Percentiles rank a stretch among this genome's conserved stretches.
Conservation (phyloP, 2,888 invertebrate species). For the Noctua janthe region DNA sequence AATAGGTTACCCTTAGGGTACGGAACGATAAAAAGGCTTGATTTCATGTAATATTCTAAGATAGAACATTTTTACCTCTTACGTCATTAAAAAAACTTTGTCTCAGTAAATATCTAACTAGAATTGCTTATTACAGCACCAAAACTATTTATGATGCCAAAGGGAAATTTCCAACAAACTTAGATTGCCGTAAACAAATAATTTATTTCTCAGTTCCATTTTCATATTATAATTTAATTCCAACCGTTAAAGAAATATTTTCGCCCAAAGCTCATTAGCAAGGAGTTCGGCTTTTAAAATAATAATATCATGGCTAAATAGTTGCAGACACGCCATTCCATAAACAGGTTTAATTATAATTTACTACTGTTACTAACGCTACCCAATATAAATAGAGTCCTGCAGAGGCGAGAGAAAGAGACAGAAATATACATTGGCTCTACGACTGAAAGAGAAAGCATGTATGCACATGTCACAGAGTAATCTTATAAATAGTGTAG, state of each 20-base stretch:
- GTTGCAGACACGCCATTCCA: slow-evolving; percentile 69
- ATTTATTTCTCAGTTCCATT: slow-evolving; percentile 53
- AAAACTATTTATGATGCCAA: slow-evolving; percentile 7
- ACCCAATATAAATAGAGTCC: slow-evolving; percentile 70
- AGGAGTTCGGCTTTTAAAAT: slow-evolving; percentile 65
- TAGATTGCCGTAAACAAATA: slow-evolving; percentile 52
- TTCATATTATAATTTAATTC: slow-evolving; percentile 53
- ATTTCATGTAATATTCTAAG: neutral
- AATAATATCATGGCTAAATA: slow-evolving; percentile 66
- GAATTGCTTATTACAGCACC: neutral
- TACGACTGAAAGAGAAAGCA: slow-evolving; percentile 46
- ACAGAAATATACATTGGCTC: slow-evolving; percentile 11
- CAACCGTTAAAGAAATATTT: slow-evolving; percentile 60
- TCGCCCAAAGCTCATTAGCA: slow-evolving; percentile 61
- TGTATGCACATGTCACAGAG: slow-evolving; percentile 69
- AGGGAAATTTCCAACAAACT: slow-evolving; percentile 20
- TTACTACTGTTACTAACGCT: slow-evolving; percentile 69
- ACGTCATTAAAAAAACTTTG: neutral
- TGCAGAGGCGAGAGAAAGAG: slow-evolving; percentile 66
- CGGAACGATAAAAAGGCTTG: neutral
- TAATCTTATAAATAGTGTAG: slow-evolving; percentile 57
- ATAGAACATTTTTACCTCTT: neutral
- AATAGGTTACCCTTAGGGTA: no score
- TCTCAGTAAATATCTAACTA: neutral
- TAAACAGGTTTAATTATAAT: slow-evolving; percentile 69